Base-by-base conservation (phyloP, 2,113 vertebrate genomes). In the Tenebrosternarchus preto region DNA sequence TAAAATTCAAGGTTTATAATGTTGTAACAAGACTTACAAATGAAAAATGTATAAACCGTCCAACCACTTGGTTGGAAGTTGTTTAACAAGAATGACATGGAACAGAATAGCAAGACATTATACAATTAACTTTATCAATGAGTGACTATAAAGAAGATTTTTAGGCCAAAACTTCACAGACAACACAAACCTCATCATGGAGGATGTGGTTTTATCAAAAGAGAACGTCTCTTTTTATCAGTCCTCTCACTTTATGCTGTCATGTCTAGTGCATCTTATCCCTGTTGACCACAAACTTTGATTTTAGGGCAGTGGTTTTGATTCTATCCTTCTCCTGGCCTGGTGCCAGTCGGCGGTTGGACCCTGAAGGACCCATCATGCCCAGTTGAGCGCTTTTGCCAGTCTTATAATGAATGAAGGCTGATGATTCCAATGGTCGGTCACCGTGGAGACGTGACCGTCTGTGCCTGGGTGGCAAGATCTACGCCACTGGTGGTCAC, bases 371-470 rank as follows among this genome's bases (percentile, higher is more conserved):
- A 90, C 63, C 82, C 87, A 0, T 84, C 88, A 74, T 91, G 90
- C 20, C 73, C 77, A 8, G 89, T 92, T 1, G 92, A 92, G 15
- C 78, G 80, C 36, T 93, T 92, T 87, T 88, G 77, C 60, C 66
- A 86, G 0, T 85, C 91, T 39, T 85, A 86, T 64, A 93, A 92
- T 2, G 88, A 93, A 75, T 92, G 90, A 89, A 89, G 80, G 76
- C 22, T 81, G n/a, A 87, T 90, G 2, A 87, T 87, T 0, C 74
- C 86, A 0, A 74, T 92, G 87, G 53, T 85, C 0, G 85, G 80
- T 25, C 85, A 29, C 0, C 77, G 85, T 2, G 85, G 87, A 36
- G n/a, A 80, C 5, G 86, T 88, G 33, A 90, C 90, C 0, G 88
- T 92, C 50, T 88, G 80, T 1, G 77, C 85, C 78, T 92, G 27